Conservation (phyloP, 2,888 invertebrate species). For the Tuta absoluta region DNA sequence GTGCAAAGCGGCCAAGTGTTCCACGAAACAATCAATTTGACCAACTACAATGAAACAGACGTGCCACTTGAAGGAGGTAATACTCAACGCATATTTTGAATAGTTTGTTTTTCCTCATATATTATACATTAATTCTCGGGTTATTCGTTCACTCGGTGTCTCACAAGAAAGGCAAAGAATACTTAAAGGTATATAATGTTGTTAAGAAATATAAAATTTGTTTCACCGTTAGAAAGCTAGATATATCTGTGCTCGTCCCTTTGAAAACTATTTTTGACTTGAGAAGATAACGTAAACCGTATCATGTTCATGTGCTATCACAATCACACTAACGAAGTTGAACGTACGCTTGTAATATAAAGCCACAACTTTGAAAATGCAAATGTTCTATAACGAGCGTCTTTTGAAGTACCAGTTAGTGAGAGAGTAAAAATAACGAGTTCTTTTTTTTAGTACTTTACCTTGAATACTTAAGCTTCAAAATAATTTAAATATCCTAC, state of each 20-base stretch:
- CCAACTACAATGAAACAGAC: slow-evolving; percentile 46
- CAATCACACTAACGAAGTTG: background rate
- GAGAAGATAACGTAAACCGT: no score
- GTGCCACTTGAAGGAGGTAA: slow-evolving; percentile 59
- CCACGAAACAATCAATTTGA: slow-evolving; percentile 58
- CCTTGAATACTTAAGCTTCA: no score
- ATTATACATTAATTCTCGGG: no score
- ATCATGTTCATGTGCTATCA: no score
- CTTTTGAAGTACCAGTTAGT: background rate
- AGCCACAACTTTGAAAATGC: background rate
- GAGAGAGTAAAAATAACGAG: background rate
- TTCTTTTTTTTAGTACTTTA: background rate
- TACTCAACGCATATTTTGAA: no score
- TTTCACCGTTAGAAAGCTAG: background rate
- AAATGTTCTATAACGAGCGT: background rate
- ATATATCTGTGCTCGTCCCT: no score
- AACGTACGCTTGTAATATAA: background rate
- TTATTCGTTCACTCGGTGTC: no score
- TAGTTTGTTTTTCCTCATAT: no score
- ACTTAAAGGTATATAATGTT: no score
- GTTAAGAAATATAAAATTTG: slow-evolving; percentile 32
- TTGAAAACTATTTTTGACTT: no score
- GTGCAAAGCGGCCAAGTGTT: slow-evolving; percentile 44
- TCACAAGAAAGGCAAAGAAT: no score
- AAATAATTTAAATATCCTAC: no score